These are phyloP conservation scores for Isichthys henryi DNA, from an alignment of 2,113 vertebrate species.

Conservation along the genomic window DNA sequence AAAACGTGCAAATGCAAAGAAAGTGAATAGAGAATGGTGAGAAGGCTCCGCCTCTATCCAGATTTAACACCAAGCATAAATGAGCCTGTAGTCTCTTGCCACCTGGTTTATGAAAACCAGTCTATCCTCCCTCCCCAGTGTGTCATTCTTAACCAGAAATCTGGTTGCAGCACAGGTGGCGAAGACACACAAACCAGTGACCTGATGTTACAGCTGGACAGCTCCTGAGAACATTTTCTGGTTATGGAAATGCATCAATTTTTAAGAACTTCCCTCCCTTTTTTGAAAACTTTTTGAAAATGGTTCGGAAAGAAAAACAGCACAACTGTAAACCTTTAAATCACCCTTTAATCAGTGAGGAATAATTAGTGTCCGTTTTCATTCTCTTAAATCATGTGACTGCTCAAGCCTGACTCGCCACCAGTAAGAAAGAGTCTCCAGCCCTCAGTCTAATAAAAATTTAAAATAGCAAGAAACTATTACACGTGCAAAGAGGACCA, in stretches of 20 bases:
- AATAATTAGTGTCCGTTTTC: constrained; percentile 23
- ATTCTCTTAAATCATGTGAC: constrained; percentile 14
- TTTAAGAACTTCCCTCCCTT: background rate
- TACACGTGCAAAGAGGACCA: constrained; percentile 22
- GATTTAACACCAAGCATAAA: background rate
- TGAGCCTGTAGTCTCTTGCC: background rate
- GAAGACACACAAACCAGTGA: background rate
- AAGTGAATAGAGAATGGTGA: background rate
- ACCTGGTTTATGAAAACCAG: background rate
- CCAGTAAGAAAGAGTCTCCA: constrained; percentile 22
- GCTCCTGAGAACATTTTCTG: background rate
- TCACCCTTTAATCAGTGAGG: constrained; percentile 39
- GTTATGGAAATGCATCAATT: background rate
- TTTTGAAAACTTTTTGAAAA: background rate
- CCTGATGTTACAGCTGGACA: background rate
- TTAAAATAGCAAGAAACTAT: constrained; percentile 21
- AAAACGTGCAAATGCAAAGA: background rate
- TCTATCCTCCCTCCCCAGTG: background rate
- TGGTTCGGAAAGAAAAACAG: background rate
- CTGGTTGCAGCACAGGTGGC: background rate
- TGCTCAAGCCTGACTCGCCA: constrained; percentile 7
- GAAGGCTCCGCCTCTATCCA: background rate
- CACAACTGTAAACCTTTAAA: constrained; percentile 22
- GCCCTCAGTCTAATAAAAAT: constrained; percentile 23
- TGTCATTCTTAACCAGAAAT: background rate